Evolutionary conservation across 35 echinoderm and acorn worm species (phyloP).

Genomic region (Amphiura filiformis): DNA sequence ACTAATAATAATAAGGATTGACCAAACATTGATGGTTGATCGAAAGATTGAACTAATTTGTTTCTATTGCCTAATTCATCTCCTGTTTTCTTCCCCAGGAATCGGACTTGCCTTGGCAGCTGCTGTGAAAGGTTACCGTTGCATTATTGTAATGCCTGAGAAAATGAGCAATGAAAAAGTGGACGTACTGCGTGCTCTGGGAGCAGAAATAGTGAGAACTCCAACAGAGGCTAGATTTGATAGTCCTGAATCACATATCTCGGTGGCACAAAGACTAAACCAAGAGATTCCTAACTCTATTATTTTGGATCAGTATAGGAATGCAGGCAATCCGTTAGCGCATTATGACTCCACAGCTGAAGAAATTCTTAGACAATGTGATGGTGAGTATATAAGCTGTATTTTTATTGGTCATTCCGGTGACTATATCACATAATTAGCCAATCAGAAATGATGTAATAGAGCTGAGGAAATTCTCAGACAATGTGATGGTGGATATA

Average conservation of each 20-base stretch:
- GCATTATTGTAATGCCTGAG: constrained; percentile 98
- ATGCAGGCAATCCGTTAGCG: constrained; percentile 91
- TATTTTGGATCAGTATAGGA: constrained; percentile 91
- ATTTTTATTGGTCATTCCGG: no score
- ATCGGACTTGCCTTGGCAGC: constrained; percentile 90
- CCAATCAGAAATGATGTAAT: no score
- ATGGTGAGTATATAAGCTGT: no score
- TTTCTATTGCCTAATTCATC: no score
- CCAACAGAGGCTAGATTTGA: constrained; percentile 81
- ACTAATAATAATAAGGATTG: no score
- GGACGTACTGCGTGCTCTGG: constrained; percentile 78
- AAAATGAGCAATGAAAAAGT: constrained; percentile 99
- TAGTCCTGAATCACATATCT: constrained; percentile 94
- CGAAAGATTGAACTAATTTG: no score
- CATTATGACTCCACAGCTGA: no score
- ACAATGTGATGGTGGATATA: no score
- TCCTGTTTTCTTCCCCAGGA: constrained; percentile 46
- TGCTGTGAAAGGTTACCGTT: constrained; percentile 92
- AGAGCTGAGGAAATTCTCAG: no score
- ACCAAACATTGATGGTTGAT: no score
- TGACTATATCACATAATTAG: no score
- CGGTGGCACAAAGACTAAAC: constrained; percentile 82
- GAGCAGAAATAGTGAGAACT: constrained; percentile 96
- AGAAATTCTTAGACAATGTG: no score
- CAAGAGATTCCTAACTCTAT: constrained; percentile 94